phyloP scores from a whole-genome alignment of 1,140 invertebrate species.

The Schlechtendalia chinensis region DNA sequence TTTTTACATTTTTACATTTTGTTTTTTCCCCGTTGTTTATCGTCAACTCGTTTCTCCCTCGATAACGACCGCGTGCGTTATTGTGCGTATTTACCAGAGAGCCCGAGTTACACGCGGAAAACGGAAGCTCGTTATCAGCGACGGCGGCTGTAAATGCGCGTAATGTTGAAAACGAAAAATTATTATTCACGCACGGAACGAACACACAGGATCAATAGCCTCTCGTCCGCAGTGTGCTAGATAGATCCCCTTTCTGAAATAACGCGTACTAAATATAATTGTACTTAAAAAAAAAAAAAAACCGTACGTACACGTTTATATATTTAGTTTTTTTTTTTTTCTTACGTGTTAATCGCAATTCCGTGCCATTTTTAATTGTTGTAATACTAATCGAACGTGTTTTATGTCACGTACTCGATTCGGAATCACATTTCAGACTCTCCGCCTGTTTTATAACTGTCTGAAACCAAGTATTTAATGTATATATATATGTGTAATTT shows the following conservation, averaged over 20 bases:
- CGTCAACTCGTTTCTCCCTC: conserved; percentile 9
- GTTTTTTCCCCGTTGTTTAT: conserved; percentile 27
- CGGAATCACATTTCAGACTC: conserved; percentile 10
- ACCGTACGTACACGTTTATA: not conserved
- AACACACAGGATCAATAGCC: conserved; percentile 34
- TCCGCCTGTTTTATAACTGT: not conserved
- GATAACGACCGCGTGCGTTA: not conserved
- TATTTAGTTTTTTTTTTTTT: conserved; percentile 16
- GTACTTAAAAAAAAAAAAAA: not conserved
- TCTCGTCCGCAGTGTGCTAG: not conserved
- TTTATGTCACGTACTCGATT: conserved; percentile 31
- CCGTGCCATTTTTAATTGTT: conserved; percentile 29
- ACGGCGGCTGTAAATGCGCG: not conserved
- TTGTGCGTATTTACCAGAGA: no score
- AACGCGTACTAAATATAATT: conserved; percentile 17
- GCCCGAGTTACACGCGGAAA: conserved; percentile 35
- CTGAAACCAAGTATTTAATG: not conserved
- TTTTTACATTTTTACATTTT: not conserved
- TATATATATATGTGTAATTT: conserved; percentile 1
- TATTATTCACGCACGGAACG: conserved; percentile 24
- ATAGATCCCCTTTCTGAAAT: no score
- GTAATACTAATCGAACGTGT: conserved; percentile 23
- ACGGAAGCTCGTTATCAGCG: conserved; percentile 43
- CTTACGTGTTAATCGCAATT: conserved; percentile 41
- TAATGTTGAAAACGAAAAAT: conserved; percentile 17